Percentiles rank a stretch among this genome's conserved stretches.
These are phyloP conservation scores for Acronicta leporina DNA, from an alignment of 2,888 invertebrate genomes.

Conservation along the genomic window DNA sequence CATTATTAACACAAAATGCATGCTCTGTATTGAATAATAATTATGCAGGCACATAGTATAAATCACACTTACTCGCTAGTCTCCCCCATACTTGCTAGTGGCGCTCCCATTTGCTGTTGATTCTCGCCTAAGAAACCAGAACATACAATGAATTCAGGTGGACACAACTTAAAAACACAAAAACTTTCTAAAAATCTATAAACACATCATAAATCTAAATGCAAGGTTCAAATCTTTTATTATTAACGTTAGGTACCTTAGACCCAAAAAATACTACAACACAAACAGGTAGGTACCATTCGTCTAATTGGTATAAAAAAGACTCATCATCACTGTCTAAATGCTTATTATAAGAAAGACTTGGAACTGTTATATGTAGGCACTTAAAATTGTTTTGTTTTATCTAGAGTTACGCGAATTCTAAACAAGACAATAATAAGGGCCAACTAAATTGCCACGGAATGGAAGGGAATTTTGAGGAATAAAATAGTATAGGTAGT, in stretches of 20 bases:
- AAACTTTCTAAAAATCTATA: background rate
- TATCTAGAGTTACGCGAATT: background rate
- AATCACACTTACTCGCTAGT: conserved; percentile 89
- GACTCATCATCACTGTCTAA: too few relatives aligned
- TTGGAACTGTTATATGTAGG: too few relatives aligned
- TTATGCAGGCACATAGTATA: conserved; percentile 12
- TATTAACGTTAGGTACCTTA: conserved; percentile 17
- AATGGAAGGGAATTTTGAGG: too few relatives aligned
- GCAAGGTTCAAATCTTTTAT: conserved; percentile 4
- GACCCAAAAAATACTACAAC: background rate
- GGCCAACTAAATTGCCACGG: too few relatives aligned
- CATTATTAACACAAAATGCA: conserved; percentile 25
- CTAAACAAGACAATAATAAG: too few relatives aligned
- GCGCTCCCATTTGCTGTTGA: conserved; percentile 88
- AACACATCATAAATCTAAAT: conserved; percentile 8
- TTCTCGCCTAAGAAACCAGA: conserved; percentile 71
- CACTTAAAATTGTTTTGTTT: too few relatives aligned
- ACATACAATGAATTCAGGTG: background rate
- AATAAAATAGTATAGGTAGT: too few relatives aligned
- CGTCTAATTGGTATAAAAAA: too few relatives aligned
- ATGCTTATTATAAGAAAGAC: too few relatives aligned
- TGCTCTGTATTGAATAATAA: conserved; percentile 13
- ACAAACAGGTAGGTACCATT: too few relatives aligned
- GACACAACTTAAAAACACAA: too few relatives aligned
- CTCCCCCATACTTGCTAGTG: conserved; percentile 90